A percentile compares a stretch with the other conserved stretches of the same genome.
Conservation (phyloP, 2,888 invertebrate genomes). For the Dendrolimus houi region DNA sequence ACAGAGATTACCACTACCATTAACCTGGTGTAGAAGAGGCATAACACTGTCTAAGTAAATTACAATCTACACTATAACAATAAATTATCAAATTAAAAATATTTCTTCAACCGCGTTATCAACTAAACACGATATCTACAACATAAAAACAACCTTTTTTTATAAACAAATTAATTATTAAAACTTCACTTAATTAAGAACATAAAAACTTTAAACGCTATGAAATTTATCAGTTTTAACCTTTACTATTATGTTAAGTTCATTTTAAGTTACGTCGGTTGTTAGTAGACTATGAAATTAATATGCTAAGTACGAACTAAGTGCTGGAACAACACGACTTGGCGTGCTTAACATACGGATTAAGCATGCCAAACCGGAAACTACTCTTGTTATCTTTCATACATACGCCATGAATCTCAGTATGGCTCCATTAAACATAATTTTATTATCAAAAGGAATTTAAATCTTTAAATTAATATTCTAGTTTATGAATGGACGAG, state of each 20-base stretch:
- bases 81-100: neutral
- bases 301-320: slow-evolving; percentile 3
- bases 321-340: neutral
- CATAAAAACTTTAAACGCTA: neutral
- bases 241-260: neutral
- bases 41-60: no score
- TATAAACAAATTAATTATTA: neutral
- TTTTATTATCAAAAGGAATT: neutral
- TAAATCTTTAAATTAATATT: no score
- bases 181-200: neutral
- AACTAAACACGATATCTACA: neutral
- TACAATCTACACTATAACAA: no score
- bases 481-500: no score
- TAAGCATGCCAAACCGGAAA: neutral
- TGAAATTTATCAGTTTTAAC: neutral
- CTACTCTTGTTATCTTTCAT: neutral
- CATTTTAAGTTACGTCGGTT: slow-evolving; percentile 8
- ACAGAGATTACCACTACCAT: no score
- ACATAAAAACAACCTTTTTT: neutral
- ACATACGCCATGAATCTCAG: neutral
- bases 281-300: slow-evolving; percentile 5
- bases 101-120: neutral
- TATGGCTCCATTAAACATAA: neutral
- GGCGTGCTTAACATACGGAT: neutral
- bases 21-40: no score